Evolutionary conservation across 2,888 invertebrate genomes (phyloP), one percentile per base, ranked within the genome.

Genomic region (Listrodromus nycthemerus): DNA sequence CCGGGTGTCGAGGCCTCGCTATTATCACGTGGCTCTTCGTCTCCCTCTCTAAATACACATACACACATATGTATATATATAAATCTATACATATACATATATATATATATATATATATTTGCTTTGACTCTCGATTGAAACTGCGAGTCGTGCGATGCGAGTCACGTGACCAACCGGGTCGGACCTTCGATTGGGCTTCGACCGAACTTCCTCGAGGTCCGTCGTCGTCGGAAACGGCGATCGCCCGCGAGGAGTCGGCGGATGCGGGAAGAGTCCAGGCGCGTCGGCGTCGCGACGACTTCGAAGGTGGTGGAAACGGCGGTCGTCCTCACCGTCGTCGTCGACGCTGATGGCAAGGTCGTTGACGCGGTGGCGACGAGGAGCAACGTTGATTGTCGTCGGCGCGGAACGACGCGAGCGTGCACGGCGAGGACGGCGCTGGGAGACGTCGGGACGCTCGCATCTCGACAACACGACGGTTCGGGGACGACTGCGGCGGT

Each of bases 401-500:
- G 81, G 83, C 79, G 85, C 82, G 85, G 21, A 41, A 66, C 45
- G 45, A 37, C 80, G 80, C 80, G 80, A 73, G 33, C 63, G 70
- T 80, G 70, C 86, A 87, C 88, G 80, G 86, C 81, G 86, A 74
- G 13, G 81, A 69, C 84, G 86, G 82, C 84, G 85, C 84, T 83
- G 87, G 87, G 85, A 88, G 80, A 87, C 87, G 88, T 88, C 88
- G 86, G 82, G 82, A 82, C 85, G 71, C 80, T 85, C 86, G 86
- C 85, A 87, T 87, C 87, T 86, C 87, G 89, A 86, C 89, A 86
- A 88, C 88, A 90, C 87, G 90, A 86, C 89, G 89, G 88, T 89
- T 88, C 86, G 86, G 88, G 86, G 88, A 84, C 85, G 88, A 88
- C 88, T 89, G 88, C 88, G 85, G 86, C 83, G 73, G 69, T 67